Base-by-base conservation (phyloP, 1,140 invertebrate species). In the Dendrolimus kikuchii region DNA sequence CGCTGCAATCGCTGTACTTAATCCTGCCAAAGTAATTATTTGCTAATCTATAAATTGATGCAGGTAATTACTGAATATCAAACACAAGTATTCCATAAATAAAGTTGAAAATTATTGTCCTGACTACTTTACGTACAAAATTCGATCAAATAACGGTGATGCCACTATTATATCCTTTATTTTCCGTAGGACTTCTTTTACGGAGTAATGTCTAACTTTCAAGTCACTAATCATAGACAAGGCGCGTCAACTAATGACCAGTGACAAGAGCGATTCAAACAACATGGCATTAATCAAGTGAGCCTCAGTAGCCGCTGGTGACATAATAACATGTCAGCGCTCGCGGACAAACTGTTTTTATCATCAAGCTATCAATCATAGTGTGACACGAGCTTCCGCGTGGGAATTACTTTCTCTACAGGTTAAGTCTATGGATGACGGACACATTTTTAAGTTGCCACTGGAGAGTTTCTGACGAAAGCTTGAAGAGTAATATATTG, bases 321-420 rank as follows among this genome's bases (percentile, higher is more conserved):
- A 81, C 77, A 79, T 81, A 77, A 84, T 81, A 73, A 75, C 74
- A 58, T 70, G 70, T 73, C 66, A 64, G 57, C 61, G 55, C 58
- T 49, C 57, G 55, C 51, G 64, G 66, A 70, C 69, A 68, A 67
- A 73, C 67, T 62, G 62, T 78, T 81, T 77, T 81, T 77, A 71
- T 75, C 53, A 46, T 42, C 41, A 41, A 47, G 60, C 76, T 71
- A 77, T 81, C 73, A 76, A 79, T 84, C 77, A 79, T 67, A 52
- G 38, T 57, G 52, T 60, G 68, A 71, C 74, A 63, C 56, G 53
- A 49, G 68, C 72, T 81, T 80, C 73, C 73, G 77, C 66, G 66
- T 71, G 65, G 65, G 76, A 74, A 78, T 77, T 66, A 66, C 76
- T 74, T 77, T 74, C 68, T 59, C 62, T 38, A 54, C 7, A 40